A percentile compares a stretch with the other conserved stretches of the same genome.
Conservation (phyloP, 1,140 invertebrate genomes). For the Pollicipes pollicipes region DNA sequence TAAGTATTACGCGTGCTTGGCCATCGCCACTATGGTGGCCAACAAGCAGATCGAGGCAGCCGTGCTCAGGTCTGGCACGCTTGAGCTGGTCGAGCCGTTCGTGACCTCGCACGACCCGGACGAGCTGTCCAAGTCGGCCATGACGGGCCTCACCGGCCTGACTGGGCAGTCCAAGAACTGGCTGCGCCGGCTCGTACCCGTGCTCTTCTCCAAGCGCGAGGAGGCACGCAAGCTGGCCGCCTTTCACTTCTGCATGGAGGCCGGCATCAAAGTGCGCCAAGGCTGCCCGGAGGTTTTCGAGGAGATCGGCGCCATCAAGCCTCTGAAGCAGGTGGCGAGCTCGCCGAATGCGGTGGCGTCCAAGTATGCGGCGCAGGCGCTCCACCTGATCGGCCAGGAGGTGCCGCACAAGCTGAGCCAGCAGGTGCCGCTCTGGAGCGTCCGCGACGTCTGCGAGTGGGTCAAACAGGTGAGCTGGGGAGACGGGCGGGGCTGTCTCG, state of each 20-base stretch:
- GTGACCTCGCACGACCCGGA: conserved; percentile 81
- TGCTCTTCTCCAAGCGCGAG: conserved; percentile 85
- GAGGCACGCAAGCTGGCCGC: conserved; percentile 91
- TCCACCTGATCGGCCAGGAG: conserved; percentile 86
- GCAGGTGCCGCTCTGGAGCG: conserved; percentile 93
- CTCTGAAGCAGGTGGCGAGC: conserved; percentile 87
- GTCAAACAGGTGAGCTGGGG: conserved; percentile 49
- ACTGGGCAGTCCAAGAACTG: conserved; percentile 94
- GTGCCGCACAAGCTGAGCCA: conserved; percentile 93
- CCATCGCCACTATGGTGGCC: conserved; percentile 86
- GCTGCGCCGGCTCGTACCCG: conserved; percentile 79
- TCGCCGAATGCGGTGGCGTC: conserved; percentile 95
- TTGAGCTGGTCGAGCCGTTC: conserved; percentile 92
- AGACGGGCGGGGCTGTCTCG: neutral
- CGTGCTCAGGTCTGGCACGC: conserved; percentile 81
- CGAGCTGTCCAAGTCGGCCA: conserved; percentile 73
- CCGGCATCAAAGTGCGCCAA: conserved; percentile 90
- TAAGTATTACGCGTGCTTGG: conserved; percentile 95
- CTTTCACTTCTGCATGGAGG: conserved; percentile 99
- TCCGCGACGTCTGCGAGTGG: conserved; percentile 92
- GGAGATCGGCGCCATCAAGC: conserved; percentile 87
- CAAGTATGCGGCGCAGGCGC: conserved; percentile 88
- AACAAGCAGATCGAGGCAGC: conserved; percentile 97
- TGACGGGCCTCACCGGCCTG: conserved; percentile 85
- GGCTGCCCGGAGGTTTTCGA: conserved; percentile 84